Base-by-base conservation (phyloP, 35 echinoderm and acorn worm species). In the Holothuria glaberrima region DNA sequence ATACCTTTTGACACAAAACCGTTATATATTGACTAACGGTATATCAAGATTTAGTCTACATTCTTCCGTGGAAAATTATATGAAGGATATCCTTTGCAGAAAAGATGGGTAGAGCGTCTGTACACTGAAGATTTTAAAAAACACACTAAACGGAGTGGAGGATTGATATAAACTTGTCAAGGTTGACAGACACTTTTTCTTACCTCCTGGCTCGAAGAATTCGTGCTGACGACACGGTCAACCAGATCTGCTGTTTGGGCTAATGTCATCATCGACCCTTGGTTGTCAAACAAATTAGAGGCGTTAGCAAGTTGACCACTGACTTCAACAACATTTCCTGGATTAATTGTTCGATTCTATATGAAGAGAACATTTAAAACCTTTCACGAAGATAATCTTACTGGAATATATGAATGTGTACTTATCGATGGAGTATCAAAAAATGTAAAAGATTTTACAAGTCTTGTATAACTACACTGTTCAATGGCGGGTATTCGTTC, bases 231-330 rank as follows among this genome's bases (percentile, higher is more conserved):
- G 29, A 82, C 57, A 25, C 57, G 30, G 21, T 58, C 50, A n/a
- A 82, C 50, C 6, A 82, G 52, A 19, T 82, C 48, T 48, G 79
- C 79, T 3, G 79, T 58, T 32, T 29, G 48, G 35, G 50, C 28
- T 6, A 82, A 50, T 9, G 35, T 58, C n/a, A 4, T 58, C 48
- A 26, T 2, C 3, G 79, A 58, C 3, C 79, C 50, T 25, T 16
- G 10, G 19, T 22, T 60, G 16, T 82, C 79, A 45, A 82, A 82
- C 16, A 58, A 19, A 60, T 56, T 60, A 32, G 79, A 25, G 5
- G 79, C 79, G 32, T 82, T 82, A 3, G 79, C 48, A 9, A 82
- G 79, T 58, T 82, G 48, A 29, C 38, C 57, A 44, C 79, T 82
- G 46, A 82, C 27, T 28, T 58, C 22, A 22, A 48, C 57, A 12